Evolutionary conservation across 2,113 vertebrate genomes (phyloP).

Genomic region (Coptodon bakossiorum): DNA sequence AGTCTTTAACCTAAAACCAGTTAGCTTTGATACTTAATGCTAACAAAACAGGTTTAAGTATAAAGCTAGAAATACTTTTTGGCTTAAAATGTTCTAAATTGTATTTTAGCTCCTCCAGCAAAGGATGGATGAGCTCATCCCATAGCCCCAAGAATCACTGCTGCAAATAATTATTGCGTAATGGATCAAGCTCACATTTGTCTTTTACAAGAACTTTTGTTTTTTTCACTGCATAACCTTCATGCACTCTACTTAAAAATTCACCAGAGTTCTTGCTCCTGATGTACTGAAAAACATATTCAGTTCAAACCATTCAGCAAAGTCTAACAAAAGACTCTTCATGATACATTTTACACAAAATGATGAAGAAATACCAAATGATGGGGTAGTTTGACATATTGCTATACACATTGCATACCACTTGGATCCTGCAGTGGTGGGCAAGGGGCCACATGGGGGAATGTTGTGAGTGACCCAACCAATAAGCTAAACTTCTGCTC

Average conservation of each 20-base stretch:
- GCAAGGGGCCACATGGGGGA: not conserved
- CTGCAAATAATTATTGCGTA: not conserved
- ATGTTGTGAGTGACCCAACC: not conserved
- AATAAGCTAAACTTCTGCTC: not conserved
- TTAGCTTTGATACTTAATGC: not conserved
- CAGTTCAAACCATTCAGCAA: not conserved
- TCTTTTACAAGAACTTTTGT: not conserved
- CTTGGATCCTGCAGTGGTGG: not conserved
- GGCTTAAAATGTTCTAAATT: not conserved
- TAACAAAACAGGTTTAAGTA: fast-evolving
- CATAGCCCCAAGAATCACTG: not conserved
- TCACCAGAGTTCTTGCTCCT: not conserved
- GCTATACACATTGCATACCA: not conserved
- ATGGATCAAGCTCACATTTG: not conserved
- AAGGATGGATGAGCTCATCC: not conserved
- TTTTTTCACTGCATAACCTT: not conserved
- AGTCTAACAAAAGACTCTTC: not conserved
- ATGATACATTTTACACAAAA: not conserved
- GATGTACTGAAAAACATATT: not conserved
- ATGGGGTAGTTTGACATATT: not conserved
- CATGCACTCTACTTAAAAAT: not conserved
- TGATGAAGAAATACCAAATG: not conserved
- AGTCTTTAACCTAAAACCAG: not conserved
- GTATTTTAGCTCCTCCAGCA: not conserved
- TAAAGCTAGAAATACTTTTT: not conserved